Percentiles rank a stretch among this genome's conserved stretches.
phyloP scores from a whole-genome alignment of 2,797 vertebrate species.

The Acanthornis magna region DNA sequence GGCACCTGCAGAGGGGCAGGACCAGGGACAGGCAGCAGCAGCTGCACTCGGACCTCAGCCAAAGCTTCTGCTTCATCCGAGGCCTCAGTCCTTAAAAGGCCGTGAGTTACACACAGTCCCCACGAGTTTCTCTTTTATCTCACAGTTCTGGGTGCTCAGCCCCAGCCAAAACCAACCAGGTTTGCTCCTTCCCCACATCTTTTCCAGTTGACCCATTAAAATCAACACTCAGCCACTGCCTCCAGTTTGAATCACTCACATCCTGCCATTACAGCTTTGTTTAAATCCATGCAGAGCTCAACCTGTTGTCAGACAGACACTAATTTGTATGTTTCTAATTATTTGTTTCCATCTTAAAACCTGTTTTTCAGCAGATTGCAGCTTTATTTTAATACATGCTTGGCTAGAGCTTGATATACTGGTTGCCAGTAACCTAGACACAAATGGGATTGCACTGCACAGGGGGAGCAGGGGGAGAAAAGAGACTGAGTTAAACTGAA shows the following conservation, averaged over 20 bases:
- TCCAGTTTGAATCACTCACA: not conserved
- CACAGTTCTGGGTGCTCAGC: not conserved
- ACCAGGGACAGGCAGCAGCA: fast-evolving
- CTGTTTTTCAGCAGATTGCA: constrained; percentile 57
- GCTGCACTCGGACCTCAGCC: not conserved
- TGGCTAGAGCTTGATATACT: constrained; percentile 27
- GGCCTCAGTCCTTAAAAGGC: not conserved
- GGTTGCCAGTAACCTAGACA: constrained; percentile 48
- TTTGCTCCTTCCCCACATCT: not conserved
- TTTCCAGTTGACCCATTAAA: not conserved
- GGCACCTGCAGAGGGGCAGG: not conserved
- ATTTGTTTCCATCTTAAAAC: constrained; percentile 66
- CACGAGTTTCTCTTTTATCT: not conserved
- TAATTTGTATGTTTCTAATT: constrained; percentile 60
- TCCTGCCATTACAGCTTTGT: constrained; percentile 36
- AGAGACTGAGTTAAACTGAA: not conserved
- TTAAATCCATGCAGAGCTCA: not conserved
- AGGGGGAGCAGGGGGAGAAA: not conserved
- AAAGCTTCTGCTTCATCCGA: not conserved
- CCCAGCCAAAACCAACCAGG: not conserved
- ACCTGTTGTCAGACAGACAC: constrained; percentile 60
- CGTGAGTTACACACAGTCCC: not conserved
- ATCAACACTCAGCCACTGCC: not conserved
- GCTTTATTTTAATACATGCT: constrained; percentile 40
- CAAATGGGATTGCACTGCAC: constrained; percentile 2